Evolutionary conservation across 2,888 invertebrate genomes (phyloP).

Genomic region (Parapristionchus giblindavisi): DNA sequence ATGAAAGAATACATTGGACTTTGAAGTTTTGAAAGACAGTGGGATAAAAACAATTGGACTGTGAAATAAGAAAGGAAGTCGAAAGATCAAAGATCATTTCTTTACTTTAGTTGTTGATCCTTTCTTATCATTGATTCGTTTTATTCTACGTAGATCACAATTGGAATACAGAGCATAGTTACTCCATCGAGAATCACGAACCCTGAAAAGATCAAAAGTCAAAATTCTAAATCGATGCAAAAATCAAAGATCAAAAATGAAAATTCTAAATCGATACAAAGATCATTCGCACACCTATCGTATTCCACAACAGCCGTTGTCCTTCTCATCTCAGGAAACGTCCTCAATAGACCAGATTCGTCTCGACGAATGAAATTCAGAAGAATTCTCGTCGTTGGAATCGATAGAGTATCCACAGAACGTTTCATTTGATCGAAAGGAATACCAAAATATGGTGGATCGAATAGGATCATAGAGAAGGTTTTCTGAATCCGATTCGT

Average conservation of each 20-base stretch:
- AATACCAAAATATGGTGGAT: slow-evolving; percentile 38
- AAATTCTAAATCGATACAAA: too few species aligned
- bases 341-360: slow-evolving; percentile 13
- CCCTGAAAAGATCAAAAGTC: not conserved
- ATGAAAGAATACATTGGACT: too few species aligned
- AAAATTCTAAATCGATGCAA: not conserved
- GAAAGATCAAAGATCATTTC: too few species aligned
- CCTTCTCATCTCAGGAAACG: not conserved
- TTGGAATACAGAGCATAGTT: slow-evolving; percentile 8
- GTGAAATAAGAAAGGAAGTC: too few species aligned
- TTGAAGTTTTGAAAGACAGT: too few species aligned
- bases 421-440: not conserved
- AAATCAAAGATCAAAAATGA: too few species aligned
- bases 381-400: not conserved
- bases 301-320: slow-evolving; percentile 22
- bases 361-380: slow-evolving; percentile 7
- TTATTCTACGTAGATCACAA: not conserved
- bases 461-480: slow-evolving; percentile 36
- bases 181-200: slow-evolving; percentile 15
- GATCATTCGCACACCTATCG: not conserved
- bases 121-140: not conserved
- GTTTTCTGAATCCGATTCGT: not conserved
- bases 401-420: not conserved
- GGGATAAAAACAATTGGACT: too few species aligned
- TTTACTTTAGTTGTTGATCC: too few species aligned